phyloP scores from a whole-genome alignment of 1,140 invertebrate species.

The Leptonema lineaticorne region DNA sequence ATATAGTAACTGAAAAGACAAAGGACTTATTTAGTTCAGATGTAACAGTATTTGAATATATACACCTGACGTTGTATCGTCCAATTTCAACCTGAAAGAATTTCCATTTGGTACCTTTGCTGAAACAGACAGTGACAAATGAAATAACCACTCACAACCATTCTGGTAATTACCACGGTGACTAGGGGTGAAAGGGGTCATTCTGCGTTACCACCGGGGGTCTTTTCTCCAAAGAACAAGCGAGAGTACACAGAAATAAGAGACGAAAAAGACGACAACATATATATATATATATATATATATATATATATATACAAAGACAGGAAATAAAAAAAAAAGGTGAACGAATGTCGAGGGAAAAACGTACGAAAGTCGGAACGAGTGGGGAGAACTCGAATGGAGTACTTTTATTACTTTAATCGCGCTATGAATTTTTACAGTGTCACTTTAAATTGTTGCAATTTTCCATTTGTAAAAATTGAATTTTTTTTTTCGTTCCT shows the following conservation, averaged over 20 bases:
- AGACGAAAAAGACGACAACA: too few relatives aligned
- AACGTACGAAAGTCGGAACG: too few relatives aligned
- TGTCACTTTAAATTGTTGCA: too few relatives aligned
- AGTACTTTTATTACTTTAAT: too few relatives aligned
- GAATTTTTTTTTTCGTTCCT: too few relatives aligned
- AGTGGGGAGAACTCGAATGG: too few relatives aligned
- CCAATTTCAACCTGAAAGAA: slow-evolving; percentile 10
- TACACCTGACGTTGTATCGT: not conserved
- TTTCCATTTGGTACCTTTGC: slow-evolving; percentile 8
- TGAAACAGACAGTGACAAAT: slow-evolving; percentile 9
- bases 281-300: not conserved
- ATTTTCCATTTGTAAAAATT: too few relatives aligned
- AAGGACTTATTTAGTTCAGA: too few relatives aligned
- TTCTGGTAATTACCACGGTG: slow-evolving; percentile 17
- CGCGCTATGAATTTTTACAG: too few relatives aligned
- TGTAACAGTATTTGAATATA: not conserved
- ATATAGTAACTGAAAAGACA: too few relatives aligned
- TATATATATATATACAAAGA: too few relatives aligned
- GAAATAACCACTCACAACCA: slow-evolving; percentile 18
- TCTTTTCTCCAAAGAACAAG: not conserved
- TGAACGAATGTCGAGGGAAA: too few relatives aligned
- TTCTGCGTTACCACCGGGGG: not conserved
- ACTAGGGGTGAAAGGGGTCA: slow-evolving; percentile 11
- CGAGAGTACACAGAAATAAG: not conserved
- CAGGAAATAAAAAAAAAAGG: not conserved